Percentiles rank a stretch among this genome's conserved stretches.
These are phyloP conservation scores for Cheilinus undulatus DNA, from an alignment of 2,113 vertebrate species.

Conservation along the genomic window DNA sequence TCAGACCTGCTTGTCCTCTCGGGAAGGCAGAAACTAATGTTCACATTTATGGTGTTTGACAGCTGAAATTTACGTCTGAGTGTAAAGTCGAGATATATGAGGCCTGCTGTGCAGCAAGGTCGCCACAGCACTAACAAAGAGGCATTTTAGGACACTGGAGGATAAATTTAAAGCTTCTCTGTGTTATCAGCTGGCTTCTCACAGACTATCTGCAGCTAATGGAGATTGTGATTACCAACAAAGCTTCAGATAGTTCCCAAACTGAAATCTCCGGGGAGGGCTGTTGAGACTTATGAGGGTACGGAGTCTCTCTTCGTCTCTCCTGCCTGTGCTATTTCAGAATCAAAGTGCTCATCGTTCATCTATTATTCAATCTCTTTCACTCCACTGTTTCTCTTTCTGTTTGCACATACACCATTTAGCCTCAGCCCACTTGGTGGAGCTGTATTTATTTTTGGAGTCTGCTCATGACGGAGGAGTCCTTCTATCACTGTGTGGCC, in stretches of 20 bases:
- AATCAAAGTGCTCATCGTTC: conserved; percentile 81
- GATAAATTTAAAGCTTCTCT: conserved; percentile 23
- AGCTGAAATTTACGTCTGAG: background rate
- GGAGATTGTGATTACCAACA: conserved; percentile 61
- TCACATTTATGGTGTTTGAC: background rate
- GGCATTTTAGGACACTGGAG: conserved; percentile 16
- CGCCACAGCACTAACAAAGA: conserved; percentile 6
- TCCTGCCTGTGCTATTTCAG: conserved; percentile 77
- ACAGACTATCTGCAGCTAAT: conserved; percentile 47
- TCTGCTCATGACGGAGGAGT: conserved; percentile 22
- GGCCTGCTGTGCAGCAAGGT: conserved; percentile 2
- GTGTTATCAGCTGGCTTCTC: conserved; percentile 44
- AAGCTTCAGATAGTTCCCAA: conserved; percentile 60
- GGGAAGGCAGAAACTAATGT: background rate
- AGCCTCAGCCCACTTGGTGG: conserved; percentile 72
- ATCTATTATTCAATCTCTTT: conserved; percentile 83
- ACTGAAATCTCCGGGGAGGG: conserved; percentile 54
- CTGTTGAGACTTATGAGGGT: conserved; percentile 50
- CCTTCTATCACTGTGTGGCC: background rate
- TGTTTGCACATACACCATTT: conserved; percentile 73
- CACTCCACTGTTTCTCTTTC: conserved; percentile 77
- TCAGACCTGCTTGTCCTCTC: background rate
- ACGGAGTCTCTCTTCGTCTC: conserved; percentile 43
- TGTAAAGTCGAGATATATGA: background rate
- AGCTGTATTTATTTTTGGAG: conserved; percentile 73